Percentiles rank a stretch among this genome's conserved stretches.
Conservation (phyloP, 2,113 vertebrate genomes). For the Atractosteus spatula region DNA sequence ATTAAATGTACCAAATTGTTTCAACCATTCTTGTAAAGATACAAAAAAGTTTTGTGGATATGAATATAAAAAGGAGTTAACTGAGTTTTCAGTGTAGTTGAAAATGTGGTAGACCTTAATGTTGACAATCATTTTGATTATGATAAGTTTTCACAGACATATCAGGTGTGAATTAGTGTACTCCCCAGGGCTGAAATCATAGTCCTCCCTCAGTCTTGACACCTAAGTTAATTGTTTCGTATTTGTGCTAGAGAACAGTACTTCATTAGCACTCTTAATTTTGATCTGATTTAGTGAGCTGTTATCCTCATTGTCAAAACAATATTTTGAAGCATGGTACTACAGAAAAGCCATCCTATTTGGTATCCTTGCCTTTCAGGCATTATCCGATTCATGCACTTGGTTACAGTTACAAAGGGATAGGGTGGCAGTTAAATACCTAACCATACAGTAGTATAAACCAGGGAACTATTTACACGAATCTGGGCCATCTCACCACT, state of each 20-base stretch:
- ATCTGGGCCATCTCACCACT: no score
- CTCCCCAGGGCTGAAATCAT: constrained; percentile 47
- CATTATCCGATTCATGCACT: no score
- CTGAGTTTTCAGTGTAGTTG: no score
- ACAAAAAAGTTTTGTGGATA: no score
- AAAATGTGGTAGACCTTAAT: no score
- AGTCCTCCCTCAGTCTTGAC: constrained; percentile 48
- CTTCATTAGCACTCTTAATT: constrained; percentile 68
- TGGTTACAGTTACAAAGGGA: no score
- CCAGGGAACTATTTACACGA: no score
- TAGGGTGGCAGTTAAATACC: no score
- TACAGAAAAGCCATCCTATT: not conserved
- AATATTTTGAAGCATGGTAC: constrained; percentile 22
- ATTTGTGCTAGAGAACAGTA: constrained; percentile 52
- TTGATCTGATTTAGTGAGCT: constrained; percentile 60
- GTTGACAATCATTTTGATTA: constrained; percentile 25
- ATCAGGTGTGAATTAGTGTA: constrained; percentile 53
- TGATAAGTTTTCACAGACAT: constrained; percentile 34
- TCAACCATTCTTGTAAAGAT: no score
- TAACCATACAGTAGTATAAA: no score
- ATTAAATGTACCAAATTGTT: no score
- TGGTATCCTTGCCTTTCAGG: not conserved
- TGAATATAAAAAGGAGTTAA: no score
- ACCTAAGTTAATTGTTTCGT: constrained; percentile 57
- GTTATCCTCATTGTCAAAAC: constrained; percentile 52